Evolutionary conservation across 2,113 vertebrate species (phyloP), one percentile per base, ranked within the genome.

Genomic region (Oceanites oceanicus): DNA sequence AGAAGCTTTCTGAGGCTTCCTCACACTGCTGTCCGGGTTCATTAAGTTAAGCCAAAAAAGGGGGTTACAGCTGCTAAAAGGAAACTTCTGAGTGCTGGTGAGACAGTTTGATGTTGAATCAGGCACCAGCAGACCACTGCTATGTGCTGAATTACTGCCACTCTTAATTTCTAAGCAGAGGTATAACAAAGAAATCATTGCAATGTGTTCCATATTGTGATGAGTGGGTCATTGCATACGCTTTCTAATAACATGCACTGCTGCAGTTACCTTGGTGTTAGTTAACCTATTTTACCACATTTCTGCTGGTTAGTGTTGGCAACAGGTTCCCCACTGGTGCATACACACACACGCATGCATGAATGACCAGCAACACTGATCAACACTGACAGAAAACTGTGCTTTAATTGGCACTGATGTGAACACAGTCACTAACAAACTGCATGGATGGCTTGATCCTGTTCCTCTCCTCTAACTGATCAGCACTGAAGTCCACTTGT

Each of bases 1-100:
- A 78, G 20, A 14, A 66, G 4, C 6, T 67, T 79, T 44, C 45
- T 30, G n/a, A 62, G 18, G 8, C 7, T 66, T 90, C 45, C 14
- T 40, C 71, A 34, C 0, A 0, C 16, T 78, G 20, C 61, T 42
- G 0, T 6, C 1, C 2, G 23, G 12, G 23, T 47, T 45, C 18
- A 44, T 47, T n/a, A 14, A 34, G 14, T 18, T 23, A 50, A 68
- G 16, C 5, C 9, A 73, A 63, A 83, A 87, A 50, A 32, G 27
- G 27, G 4, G 2, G 49, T 45, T 30, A 12, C 11, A 50, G 20
- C 2, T 63, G 12, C n/a, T 36, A 14, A 26, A 27, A 50, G 17
- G 32, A 49, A 58, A 50, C 2, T 34, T 63, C 13, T 34, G 18
- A 25, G 25, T 34, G 47, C 20, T 5, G 2, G 20, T 21, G 53